These are phyloP conservation scores for Mormyrus lacerda DNA, from an alignment of 2,113 vertebrate species.

Conservation along the genomic window DNA sequence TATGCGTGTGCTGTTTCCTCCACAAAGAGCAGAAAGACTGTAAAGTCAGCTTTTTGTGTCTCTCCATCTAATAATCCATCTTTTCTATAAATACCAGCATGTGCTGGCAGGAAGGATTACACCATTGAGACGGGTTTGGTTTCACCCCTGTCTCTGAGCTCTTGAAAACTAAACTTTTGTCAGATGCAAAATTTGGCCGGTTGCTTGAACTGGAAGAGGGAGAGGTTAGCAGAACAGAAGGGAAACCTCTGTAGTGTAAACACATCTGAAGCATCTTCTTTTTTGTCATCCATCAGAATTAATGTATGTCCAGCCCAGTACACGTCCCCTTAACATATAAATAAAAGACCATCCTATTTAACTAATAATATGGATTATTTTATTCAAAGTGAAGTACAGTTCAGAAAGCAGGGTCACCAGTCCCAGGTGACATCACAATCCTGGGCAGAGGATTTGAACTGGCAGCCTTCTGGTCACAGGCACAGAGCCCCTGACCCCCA, in stretches of 20 bases:
- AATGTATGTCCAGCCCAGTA: neutral
- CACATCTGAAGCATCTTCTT: neutral
- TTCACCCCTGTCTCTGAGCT: neutral
- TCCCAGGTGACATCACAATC: neutral
- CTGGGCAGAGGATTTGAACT: neutral
- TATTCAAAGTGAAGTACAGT: neutral
- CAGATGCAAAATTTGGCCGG: neutral
- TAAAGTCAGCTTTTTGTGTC: slow-evolving; percentile 30
- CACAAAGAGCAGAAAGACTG: slow-evolving; percentile 25
- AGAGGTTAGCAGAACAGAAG: neutral
- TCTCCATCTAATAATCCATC: neutral
- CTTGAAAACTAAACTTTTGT: slow-evolving; percentile 7
- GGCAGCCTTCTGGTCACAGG: neutral
- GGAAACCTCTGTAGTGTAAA: neutral
- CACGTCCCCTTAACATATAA: neutral
- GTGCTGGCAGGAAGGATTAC: slow-evolving; percentile 16
- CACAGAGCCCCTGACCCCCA: neutral
- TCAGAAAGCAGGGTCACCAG: neutral
- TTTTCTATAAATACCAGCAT: slow-evolving; percentile 43
- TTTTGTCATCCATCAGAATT: neutral
- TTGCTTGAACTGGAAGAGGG: neutral
- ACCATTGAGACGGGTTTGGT: neutral
- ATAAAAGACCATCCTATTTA: neutral
- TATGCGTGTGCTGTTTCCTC: neutral
- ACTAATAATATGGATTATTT: neutral